A percentile compares a stretch with the other conserved stretches of the same genome.
These are phyloP conservation scores for Entomobrya proxima DNA, from an alignment of 2,888 invertebrate genomes.

Conservation along the genomic window DNA sequence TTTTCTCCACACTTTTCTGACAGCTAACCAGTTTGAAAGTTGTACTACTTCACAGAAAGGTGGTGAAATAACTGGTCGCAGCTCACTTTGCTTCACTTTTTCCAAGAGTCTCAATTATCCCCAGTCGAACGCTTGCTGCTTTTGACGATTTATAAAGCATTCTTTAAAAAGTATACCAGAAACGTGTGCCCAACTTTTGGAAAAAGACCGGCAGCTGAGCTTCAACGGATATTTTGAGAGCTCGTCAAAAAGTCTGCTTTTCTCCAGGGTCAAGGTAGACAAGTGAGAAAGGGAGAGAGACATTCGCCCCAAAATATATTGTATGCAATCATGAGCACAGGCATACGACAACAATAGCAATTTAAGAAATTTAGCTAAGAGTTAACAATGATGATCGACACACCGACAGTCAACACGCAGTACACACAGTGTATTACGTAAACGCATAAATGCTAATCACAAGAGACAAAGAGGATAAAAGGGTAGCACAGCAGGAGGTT, in stretches of 20 bases:
- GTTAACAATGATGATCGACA: slow-evolving; percentile 36
- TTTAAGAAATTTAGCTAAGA: not conserved
- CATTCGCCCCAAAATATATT: not conserved
- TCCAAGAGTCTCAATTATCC: not conserved
- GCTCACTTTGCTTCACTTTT: not conserved
- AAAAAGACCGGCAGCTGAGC: slow-evolving; percentile 30
- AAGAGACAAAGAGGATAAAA: slow-evolving; percentile 29
- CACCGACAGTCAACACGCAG: not conserved
- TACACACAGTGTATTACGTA: slow-evolving; percentile 3
- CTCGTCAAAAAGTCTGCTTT: slow-evolving; percentile 38
- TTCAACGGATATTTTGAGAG: not conserved
- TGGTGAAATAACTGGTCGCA: not conserved
- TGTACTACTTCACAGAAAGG: not conserved
- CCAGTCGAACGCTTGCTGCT: too few species aligned
- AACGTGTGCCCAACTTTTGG: not conserved
- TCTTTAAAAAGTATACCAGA: too few species aligned
- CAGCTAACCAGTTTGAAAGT: not conserved
- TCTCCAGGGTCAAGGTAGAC: slow-evolving; percentile 62
- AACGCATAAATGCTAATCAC: not conserved
- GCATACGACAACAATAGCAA: slow-evolving; percentile 26
- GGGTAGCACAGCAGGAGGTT: slow-evolving; percentile 52
- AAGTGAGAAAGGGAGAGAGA: not conserved
- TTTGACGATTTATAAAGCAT: too few species aligned
- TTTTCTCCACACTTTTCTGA: not conserved
- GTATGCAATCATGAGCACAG: not conserved